Base-by-base conservation (phyloP, 1,140 invertebrate genomes). In the Plectrocnemia conspersa region DNA sequence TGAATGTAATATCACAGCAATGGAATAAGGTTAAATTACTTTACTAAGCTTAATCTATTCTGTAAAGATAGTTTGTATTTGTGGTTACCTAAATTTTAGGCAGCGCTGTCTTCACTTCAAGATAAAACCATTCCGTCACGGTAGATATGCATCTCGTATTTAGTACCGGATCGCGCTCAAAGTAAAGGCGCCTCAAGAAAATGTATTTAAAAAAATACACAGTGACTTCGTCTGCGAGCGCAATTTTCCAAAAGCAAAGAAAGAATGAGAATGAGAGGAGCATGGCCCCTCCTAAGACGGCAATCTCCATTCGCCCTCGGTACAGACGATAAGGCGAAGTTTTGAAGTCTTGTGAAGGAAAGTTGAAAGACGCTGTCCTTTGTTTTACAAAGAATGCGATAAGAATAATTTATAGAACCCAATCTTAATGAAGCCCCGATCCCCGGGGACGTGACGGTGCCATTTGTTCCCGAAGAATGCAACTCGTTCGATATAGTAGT, bases 351-450 rank as follows among this genome's bases (percentile, higher is more conserved):
- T 47, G 54, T 61, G 59, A 61, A 61, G 59, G 59, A 61, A 61
- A 61, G 59, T 61, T 61, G 59, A 61, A 56, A 61, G 59, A 50
- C 54, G 54, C 59, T 61, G 59, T 61, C 59, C 54, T 61, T 61
- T 61, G 59, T 61, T 53, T 61, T 45, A 61, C 59, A 61, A 61
- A 61, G 59, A 61, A 61, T 61, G 59, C 59, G 59, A 61, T 61
- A 61, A 61, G 59, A 61, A 61, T 61, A 61, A 61, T 61, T 61
- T 61, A 61, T 61, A 61, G 59, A 56, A 52, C 48, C 54, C 59
- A 56, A 61, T 61, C 59, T 61, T 61, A 61, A 61, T 61, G 59
- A 61, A 61, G 59, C 59, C 11, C 54, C 54, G 50, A 57, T 54
- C 54, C 45, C 36, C 21, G 18, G 54, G 52, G 59, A 60, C 58